Conservation (phyloP, 1,140 invertebrate genomes). For the Cheumatopsyche charites region DNA sequence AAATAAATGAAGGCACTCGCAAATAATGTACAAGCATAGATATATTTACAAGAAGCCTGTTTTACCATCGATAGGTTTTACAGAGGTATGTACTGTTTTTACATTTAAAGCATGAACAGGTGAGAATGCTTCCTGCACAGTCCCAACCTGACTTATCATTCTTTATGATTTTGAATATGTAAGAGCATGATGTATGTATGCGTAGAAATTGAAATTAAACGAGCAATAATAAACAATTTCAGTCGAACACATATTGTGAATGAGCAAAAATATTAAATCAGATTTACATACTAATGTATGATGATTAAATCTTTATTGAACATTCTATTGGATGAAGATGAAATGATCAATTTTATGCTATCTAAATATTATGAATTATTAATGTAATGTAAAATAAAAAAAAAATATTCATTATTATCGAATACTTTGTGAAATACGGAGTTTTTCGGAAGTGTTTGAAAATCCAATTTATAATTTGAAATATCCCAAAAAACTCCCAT, state of each 20-base stretch:
- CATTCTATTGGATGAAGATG: no score
- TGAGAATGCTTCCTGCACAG: conserved; percentile 71
- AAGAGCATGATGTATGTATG: background rate
- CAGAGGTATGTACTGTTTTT: conserved; percentile 43
- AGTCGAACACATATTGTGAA: background rate
- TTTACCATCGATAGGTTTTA: conserved; percentile 45
- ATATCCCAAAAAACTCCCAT: no score
- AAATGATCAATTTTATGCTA: no score
- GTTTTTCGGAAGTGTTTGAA: no score
- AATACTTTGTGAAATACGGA: no score
- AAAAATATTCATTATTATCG: no score
- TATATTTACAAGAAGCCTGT: conserved; percentile 63
- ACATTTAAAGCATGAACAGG: conserved; percentile 57
- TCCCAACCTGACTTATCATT: conserved; percentile 64
- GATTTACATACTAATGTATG: no score
- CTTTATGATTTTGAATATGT: background rate
- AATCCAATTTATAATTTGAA: no score
- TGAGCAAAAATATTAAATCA: background rate
- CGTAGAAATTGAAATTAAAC: background rate
- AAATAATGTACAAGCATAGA: conserved; percentile 61
- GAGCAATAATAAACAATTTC: conserved; percentile 18
- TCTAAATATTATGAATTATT: no score
- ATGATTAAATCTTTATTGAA: no score
- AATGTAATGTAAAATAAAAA: no score
- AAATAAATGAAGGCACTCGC: conserved; percentile 47